These are phyloP conservation scores for Drosophila falleni DNA, from an alignment of 2,888 invertebrate genomes.

Conservation along the genomic window DNA sequence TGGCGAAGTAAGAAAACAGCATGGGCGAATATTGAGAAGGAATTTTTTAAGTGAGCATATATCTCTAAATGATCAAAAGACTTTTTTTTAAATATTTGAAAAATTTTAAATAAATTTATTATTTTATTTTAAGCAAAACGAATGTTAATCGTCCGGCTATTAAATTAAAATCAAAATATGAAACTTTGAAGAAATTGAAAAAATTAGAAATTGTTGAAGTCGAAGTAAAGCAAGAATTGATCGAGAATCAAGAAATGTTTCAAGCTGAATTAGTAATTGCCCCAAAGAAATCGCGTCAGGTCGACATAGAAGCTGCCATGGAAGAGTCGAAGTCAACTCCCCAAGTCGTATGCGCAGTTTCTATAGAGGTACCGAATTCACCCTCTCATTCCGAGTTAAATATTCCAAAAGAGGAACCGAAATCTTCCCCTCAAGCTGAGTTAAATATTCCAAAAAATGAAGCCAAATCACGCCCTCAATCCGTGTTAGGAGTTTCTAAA, in stretches of 20 bases:
- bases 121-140: constrained; percentile 9
- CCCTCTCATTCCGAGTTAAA: too few species aligned
- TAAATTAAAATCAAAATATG: constrained; percentile 28
- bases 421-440: neutral
- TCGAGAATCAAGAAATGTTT: neutral
- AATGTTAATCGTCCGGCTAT: constrained; percentile 11
- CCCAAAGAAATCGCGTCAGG: neutral
- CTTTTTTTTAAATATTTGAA: neutral
- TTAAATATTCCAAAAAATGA: too few species aligned
- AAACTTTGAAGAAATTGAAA: constrained; percentile 19
- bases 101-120: too few species aligned
- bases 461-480: neutral
- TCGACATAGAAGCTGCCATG: neutral
- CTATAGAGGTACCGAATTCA: neutral
- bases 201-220: neutral
- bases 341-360: neutral
- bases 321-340: neutral
- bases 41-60: constrained; percentile 13
- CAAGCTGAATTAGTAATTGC: neutral
- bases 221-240: neutral
- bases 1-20: constrained; percentile 1
- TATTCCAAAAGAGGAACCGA: neutral
- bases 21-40: constrained; percentile 7
- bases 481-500: neutral
- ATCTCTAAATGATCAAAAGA: too few species aligned